Evolutionary conservation across 2,113 vertebrate species (phyloP), one percentile per base, ranked within the genome.

Genomic region (Xenotilapia caudafasciata): DNA sequence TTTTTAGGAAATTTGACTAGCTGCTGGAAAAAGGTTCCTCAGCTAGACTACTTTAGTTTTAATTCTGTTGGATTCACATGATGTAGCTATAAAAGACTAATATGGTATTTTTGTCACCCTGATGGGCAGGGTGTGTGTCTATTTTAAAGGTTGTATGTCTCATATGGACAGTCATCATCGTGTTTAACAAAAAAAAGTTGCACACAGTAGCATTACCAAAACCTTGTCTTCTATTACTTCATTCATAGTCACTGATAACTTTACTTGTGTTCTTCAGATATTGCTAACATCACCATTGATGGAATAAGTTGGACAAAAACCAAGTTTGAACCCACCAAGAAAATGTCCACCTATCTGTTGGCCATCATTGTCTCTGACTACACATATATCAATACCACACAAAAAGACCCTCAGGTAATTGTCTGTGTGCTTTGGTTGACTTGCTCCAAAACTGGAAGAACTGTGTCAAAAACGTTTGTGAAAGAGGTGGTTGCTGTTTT

Each of bases 271-370:
- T 21, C 12, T 54, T 75, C 79, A 97, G 96, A 84, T 3, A 82
- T 42, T 11, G 40, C 86, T 5, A 80, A 91, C 81, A 86, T 28
- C 7, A 15, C 0, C 1, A 15, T 95, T 0, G 2, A 85, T 0
- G 85, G 65, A 6, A 0, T 19, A 3, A 0, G 0, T 2, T 96
- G 97, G 95, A 93, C 0, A 0, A 0, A 89, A 87, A 98, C 97
- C 0, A 54, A 17, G 6, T 99, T 98, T 19, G 0, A 96, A 0
- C 88, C 95, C 42, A 98, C 98, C 0, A 90, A 96, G 62, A 97
- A 28, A 40, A 99, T 99, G 98, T 99, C 98, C 58, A 97, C 97
- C 0, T 99, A 99, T 89, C 93, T 99, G 28, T 90, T 99, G 90
- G 98, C 97, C 62, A 97, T 97, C 84, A 96, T 98, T 1, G 93